Conservation (phyloP, 64 coral and sea anemone genomes). For the Actinia equina region DNA sequence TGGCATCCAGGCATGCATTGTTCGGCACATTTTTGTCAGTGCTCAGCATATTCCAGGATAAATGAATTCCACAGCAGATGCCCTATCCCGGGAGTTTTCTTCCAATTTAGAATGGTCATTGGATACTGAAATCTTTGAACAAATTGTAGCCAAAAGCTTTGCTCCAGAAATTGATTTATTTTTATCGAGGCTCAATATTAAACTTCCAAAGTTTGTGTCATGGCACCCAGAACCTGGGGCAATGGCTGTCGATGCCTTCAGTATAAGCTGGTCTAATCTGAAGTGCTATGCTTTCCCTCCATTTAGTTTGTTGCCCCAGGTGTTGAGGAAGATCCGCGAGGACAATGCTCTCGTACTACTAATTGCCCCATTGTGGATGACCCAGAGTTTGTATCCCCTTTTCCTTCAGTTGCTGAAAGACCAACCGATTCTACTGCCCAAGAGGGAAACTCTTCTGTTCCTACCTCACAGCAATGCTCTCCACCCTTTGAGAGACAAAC, state of each 20-base stretch:
- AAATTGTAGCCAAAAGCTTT: constrained; percentile 12
- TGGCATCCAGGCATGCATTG: constrained; percentile 14
- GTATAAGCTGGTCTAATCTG: constrained; percentile 52
- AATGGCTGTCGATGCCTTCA: constrained; percentile 41
- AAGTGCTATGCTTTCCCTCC: constrained; percentile 64
- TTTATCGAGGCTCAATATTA: constrained; percentile 58
- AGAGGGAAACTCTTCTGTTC: constrained; percentile 20
- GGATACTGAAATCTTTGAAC: constrained; percentile 22
- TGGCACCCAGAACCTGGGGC: constrained; percentile 52
- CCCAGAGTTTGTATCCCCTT: constrained; percentile 53
- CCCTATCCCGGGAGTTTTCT: not conserved
- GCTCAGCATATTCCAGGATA: not conserved
- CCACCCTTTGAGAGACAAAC: constrained; percentile 25
- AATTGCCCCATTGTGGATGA: constrained; percentile 61
- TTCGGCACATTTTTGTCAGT: not conserved
- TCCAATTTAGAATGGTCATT: constrained; percentile 11
- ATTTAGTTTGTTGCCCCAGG: constrained; percentile 26
- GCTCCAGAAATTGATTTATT: constrained; percentile 52
- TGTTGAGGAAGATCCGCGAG: not conserved
- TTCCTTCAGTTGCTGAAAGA: constrained; percentile 54
- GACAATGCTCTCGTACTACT: constrained; percentile 34
- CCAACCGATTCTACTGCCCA: constrained; percentile 31
- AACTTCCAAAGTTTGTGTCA: constrained; percentile 34
- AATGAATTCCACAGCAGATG: not conserved
- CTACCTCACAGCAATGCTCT: constrained; percentile 43